Conservation (phyloP, 2,797 vertebrate species). For the Trachops cirrhosus region DNA sequence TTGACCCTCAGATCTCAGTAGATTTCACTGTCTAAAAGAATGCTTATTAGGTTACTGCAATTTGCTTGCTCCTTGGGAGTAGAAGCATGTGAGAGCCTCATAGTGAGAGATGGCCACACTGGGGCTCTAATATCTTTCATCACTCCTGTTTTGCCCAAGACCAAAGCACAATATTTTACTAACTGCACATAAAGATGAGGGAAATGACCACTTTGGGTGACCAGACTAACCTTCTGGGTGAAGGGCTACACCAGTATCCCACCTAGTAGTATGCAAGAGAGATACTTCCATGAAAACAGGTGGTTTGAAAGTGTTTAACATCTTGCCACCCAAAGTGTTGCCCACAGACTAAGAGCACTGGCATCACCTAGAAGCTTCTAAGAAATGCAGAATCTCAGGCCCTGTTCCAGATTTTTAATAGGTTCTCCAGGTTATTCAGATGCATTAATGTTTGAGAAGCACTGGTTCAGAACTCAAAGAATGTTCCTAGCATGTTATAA, state of each 20-base stretch:
- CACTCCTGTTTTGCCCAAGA: background rate
- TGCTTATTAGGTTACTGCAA: background rate
- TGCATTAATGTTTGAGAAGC: background rate
- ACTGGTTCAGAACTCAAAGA: background rate
- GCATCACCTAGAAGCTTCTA: background rate
- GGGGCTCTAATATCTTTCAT: background rate
- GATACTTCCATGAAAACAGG: background rate
- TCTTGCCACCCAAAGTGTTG: background rate
- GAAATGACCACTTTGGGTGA: background rate
- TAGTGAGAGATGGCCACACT: background rate
- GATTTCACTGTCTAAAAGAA: slow-evolving; percentile 37
- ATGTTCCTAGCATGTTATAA: background rate
- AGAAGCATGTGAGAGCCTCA: background rate
- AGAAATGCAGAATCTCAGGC: slow-evolving; percentile 3
- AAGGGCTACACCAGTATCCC: background rate
- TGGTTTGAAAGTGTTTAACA: background rate
- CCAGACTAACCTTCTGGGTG: background rate
- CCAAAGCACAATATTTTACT: slow-evolving; percentile 19
- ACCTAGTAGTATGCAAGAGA: background rate
- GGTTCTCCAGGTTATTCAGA: background rate
- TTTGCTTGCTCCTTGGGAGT: background rate
- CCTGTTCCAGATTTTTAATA: background rate
- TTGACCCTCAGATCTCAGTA: slow-evolving; percentile 1
- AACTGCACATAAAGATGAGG: background rate
- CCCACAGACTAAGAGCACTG: background rate